Conservation (phyloP, 2,113 vertebrate genomes). For the Oriolus oriolus region DNA sequence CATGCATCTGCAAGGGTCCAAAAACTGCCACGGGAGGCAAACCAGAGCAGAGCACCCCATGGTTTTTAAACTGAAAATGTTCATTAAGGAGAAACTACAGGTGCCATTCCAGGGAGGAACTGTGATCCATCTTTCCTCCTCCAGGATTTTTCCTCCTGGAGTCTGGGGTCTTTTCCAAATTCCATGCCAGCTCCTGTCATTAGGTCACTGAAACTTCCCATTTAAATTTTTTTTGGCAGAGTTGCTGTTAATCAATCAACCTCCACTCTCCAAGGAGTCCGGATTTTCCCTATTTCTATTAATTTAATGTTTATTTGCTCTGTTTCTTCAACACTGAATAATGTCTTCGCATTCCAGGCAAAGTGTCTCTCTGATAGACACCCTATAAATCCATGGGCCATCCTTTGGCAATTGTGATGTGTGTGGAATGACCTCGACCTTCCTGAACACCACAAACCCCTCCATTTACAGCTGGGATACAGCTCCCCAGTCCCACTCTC, state of each 20-base stretch:
- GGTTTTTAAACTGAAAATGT: neutral
- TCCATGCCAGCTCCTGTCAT: neutral
- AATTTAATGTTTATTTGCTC: neutral
- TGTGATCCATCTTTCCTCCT: neutral
- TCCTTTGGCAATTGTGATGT: neutral
- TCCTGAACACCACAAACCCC: neutral
- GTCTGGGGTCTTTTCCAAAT: neutral
- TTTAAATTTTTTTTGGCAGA: neutral
- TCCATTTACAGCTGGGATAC: neutral
- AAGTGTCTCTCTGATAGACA: fast-evolving
- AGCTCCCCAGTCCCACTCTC: neutral
- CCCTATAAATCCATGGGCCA: neutral
- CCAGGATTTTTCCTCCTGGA: neutral
- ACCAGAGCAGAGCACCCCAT: neutral
- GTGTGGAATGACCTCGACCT: neutral
- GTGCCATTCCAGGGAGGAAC: neutral
- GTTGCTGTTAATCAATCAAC: neutral
- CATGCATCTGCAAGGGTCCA: neutral
- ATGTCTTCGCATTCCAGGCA: neutral
- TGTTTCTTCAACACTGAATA: neutral
- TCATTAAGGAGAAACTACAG: neutral
- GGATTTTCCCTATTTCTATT: neutral
- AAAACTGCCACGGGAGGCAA: neutral
- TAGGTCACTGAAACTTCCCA: neutral
- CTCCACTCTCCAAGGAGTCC: fast-evolving